phyloP scores from a whole-genome alignment of 2,888 invertebrate genomes.

The Meta bourneti region DNA sequence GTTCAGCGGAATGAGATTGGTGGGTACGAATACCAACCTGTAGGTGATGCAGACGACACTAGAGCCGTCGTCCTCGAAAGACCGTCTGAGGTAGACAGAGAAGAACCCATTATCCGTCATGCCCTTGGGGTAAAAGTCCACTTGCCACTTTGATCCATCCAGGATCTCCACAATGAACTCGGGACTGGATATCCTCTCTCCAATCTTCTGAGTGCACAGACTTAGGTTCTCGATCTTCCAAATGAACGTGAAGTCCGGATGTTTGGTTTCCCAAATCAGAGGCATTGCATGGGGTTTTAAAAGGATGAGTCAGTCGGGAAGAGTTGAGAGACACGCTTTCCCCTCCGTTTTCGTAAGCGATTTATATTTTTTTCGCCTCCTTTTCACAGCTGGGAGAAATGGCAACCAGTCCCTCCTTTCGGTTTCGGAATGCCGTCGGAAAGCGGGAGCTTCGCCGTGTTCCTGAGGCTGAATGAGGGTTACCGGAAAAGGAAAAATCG shows the following conservation, averaged over 20 bases:
- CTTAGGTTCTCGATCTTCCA: slow-evolving; percentile 25
- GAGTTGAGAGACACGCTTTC: too few relatives aligned
- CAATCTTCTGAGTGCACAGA: neutral
- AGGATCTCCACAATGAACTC: neutral
- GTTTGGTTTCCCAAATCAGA: too few relatives aligned
- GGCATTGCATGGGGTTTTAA: too few relatives aligned
- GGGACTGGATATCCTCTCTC: neutral
- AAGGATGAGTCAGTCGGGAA: too few relatives aligned
- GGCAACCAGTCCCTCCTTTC: too few relatives aligned
- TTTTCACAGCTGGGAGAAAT: too few relatives aligned
- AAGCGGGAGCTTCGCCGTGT: too few relatives aligned
- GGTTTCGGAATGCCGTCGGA: too few relatives aligned
- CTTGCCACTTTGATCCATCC: neutral
- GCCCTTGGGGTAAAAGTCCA: neutral
- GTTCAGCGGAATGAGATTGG: neutral
- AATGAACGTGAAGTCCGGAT: neutral
- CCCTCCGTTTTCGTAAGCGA: too few relatives aligned
- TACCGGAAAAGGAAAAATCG: too few relatives aligned
- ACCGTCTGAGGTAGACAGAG: neutral
- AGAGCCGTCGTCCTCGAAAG: neutral
- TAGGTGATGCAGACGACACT: neutral
- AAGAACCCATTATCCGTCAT: neutral
- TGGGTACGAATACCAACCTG: neutral
- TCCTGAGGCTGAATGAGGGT: too few relatives aligned
- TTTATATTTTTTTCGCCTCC: too few relatives aligned